phyloP scores from a whole-genome alignment of 2,888 invertebrate genomes.

The Aphidoletes aphidimyza region DNA sequence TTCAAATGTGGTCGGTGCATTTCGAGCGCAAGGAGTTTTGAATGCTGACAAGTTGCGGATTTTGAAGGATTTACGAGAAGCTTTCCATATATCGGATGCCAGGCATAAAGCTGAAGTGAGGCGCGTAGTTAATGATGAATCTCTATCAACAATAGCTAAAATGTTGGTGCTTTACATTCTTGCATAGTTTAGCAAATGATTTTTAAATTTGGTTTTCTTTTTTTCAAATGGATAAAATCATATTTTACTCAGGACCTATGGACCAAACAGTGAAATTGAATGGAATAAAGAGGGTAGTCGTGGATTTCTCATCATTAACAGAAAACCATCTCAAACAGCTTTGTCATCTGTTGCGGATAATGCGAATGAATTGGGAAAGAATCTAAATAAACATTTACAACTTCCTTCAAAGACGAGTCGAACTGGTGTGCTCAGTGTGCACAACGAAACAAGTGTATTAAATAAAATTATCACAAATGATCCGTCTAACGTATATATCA shows the following conservation, averaged over 20 bases:
- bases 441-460: background rate
- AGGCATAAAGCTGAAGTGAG: slow-evolving; percentile 92
- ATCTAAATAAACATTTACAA: slow-evolving; percentile 73
- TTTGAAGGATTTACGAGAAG: slow-evolving; percentile 82
- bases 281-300: slow-evolving; percentile 91
- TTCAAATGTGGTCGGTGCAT: slow-evolving; percentile 86
- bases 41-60: slow-evolving; percentile 85
- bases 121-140: slow-evolving; percentile 91
- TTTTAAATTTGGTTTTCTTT: too few relatives aligned
- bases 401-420: slow-evolving; percentile 67
- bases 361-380: slow-evolving; percentile 73
- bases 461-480: slow-evolving; percentile 62
- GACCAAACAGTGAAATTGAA: slow-evolving; percentile 76
- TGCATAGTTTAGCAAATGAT: slow-evolving; percentile 54
- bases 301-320: slow-evolving; percentile 82
- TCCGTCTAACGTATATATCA: slow-evolving; percentile 60
- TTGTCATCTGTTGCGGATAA: slow-evolving; percentile 86
- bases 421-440: slow-evolving; percentile 59
- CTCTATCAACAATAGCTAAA: slow-evolving; percentile 87
- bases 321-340: slow-evolving; percentile 86
- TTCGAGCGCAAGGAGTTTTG: slow-evolving; percentile 91
- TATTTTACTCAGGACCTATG: slow-evolving; percentile 69
- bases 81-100: slow-evolving; percentile 88
- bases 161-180: slow-evolving; percentile 74
- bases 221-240: slow-evolving; percentile 55